A percentile compares a stretch with the other conserved stretches of the same genome.
These are phyloP conservation scores for Drosophila watanabei DNA, from an alignment of 1,140 invertebrate genomes.

Conservation along the genomic window DNA sequence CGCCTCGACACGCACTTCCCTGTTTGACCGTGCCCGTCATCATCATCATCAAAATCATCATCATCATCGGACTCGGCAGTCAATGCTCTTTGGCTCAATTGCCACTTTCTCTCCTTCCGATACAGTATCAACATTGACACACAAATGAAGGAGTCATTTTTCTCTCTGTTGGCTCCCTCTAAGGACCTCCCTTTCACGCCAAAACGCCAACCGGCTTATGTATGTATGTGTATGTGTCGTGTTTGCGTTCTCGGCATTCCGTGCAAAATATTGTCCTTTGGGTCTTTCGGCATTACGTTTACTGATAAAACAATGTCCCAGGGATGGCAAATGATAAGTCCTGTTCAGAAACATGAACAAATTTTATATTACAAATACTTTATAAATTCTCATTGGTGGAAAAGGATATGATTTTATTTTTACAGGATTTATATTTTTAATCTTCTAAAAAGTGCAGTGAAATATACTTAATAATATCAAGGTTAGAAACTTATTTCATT, in stretches of 20 bases:
- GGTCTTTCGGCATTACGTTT: conserved; percentile 27
- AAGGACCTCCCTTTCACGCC: conserved; percentile 16
- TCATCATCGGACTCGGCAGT: conserved; percentile 26
- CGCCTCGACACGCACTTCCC: conserved; percentile 52
- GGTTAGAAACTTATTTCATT: not conserved
- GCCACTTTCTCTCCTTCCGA: conserved; percentile 36
- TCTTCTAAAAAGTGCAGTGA: not conserved
- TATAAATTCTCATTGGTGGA: not conserved
- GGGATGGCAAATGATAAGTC: conserved; percentile 26
- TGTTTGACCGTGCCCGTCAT: conserved; percentile 49
- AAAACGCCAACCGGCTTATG: conserved; percentile 6
- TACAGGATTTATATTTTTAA: not conserved
- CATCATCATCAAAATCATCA: conserved; percentile 23
- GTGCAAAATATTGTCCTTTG: conserved; percentile 66
- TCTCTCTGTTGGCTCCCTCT: conserved; percentile 40
- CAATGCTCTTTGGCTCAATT: conserved; percentile 50
- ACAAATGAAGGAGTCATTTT: conserved; percentile 52
- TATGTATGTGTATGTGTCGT: conserved; percentile 2
- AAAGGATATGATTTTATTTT: not conserved
- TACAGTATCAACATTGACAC: conserved; percentile 44
- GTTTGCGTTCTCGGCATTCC: conserved; percentile 52
- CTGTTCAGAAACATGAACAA: not conserved
- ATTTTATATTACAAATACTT: not conserved
- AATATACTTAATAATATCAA: not conserved
- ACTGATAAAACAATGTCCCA: conserved; percentile 25